Conservation (phyloP, 2,113 vertebrate genomes). For the Zapus hudsonius region DNA sequence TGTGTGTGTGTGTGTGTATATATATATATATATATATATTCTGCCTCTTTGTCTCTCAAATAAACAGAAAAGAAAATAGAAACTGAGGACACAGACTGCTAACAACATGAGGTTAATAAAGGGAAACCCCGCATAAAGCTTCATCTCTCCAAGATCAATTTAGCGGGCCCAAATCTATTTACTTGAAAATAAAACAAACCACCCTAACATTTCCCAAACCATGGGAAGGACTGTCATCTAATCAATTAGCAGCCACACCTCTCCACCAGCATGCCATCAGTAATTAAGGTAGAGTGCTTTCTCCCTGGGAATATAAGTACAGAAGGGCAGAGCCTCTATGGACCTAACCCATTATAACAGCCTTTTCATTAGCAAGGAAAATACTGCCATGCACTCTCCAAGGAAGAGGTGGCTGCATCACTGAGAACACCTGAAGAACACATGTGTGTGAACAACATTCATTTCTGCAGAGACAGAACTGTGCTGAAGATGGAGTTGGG, state of each 20-base stretch:
- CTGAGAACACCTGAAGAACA: neutral
- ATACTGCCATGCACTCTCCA: neutral
- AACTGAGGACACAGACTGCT: neutral
- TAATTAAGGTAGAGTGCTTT: slow-evolving; percentile 74
- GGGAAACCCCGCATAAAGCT: neutral
- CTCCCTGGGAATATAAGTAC: slow-evolving; percentile 66
- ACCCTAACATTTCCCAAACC: neutral
- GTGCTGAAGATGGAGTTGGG: neutral
- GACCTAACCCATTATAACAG: slow-evolving; percentile 67
- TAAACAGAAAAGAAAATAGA: neutral
- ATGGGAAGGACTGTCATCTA: slow-evolving; percentile 13
- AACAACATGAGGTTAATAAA: slow-evolving; percentile 27
- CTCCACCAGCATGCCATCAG: neutral
- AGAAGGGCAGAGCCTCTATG: slow-evolving; percentile 67
- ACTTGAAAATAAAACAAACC: neutral
- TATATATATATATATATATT: neutral
- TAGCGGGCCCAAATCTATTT: neutral
- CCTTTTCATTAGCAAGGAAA: slow-evolving; percentile 58
- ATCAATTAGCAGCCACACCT: slow-evolving; percentile 73
- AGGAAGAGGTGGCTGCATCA: neutral
- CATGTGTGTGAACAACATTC: slow-evolving; percentile 19
- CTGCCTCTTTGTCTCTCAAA: neutral
- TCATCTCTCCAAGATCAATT: neutral
- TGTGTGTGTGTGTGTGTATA: no score
- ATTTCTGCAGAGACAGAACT: neutral